These are phyloP conservation scores for Aselliscus stoliczkanus DNA, from an alignment of 2,797 vertebrate genomes.

Conservation along the genomic window DNA sequence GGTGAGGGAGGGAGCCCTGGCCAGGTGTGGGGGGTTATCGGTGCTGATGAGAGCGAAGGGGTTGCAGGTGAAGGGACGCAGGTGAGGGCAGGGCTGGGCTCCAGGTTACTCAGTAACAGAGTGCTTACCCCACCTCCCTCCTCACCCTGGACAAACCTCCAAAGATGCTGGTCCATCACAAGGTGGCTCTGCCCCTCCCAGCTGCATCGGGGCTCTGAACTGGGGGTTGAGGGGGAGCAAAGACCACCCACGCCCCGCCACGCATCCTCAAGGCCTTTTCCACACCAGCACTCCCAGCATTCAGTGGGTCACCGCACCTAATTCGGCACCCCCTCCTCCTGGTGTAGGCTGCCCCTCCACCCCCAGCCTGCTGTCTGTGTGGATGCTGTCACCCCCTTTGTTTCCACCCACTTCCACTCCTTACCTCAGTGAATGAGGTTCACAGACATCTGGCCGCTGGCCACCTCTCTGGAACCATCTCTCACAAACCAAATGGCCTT, in stretches of 20 bases:
- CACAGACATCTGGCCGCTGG: neutral
- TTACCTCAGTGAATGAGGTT: neutral
- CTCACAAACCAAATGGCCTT: neutral
- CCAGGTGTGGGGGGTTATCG: neutral
- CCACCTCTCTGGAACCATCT: neutral
- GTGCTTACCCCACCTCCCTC: accelerated
- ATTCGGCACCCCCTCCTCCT: neutral
- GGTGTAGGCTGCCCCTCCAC: no score
- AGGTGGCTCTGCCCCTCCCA: no score
- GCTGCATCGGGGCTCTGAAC: neutral
- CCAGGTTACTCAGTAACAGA: neutral
- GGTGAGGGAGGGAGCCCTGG: neutral
- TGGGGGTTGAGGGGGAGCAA: accelerated
- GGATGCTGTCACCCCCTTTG: neutral
- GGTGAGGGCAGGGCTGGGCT: neutral
- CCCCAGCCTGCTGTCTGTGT: neutral
- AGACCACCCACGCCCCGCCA: neutral
- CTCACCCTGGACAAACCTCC: neutral
- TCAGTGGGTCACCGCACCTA: accelerated
- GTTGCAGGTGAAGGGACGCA: neutral
- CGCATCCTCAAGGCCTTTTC: neutral
- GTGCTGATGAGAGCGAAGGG: slow-evolving; percentile 2
- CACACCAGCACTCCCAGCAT: neutral
- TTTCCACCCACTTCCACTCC: neutral
- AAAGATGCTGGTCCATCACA: neutral